These are phyloP conservation scores for Elephantulus edwardii DNA, from an alignment of 2,113 vertebrate species.

Conservation along the genomic window DNA sequence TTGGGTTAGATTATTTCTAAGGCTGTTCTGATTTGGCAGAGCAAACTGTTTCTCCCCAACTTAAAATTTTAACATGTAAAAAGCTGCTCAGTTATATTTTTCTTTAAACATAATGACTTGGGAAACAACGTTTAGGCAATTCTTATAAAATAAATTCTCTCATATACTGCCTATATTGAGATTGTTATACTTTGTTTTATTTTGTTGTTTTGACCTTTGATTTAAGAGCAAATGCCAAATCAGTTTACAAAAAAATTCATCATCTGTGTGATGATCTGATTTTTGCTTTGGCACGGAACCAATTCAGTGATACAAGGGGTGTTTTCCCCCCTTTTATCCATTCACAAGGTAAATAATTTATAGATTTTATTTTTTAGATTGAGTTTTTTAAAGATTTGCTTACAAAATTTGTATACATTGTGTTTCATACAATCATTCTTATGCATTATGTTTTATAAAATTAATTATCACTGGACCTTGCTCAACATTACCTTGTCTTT, in stretches of 20 bases:
- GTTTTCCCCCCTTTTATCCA: too few relatives aligned
- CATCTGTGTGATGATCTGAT: not conserved
- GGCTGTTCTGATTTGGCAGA: not conserved
- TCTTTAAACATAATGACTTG: constrained; percentile 7
- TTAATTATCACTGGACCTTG: too few relatives aligned
- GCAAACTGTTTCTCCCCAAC: not conserved
- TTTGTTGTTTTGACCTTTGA: constrained; percentile 12
- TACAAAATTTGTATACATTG: too few relatives aligned
- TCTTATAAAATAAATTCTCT: not conserved
- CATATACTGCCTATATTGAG: not conserved
- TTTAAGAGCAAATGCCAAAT: not conserved
- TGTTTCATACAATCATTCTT: too few relatives aligned
- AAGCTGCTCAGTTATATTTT: not conserved
- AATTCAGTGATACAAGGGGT: not conserved
- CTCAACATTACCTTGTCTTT: too few relatives aligned
- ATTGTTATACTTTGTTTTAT: not conserved
- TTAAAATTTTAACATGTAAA: constrained; percentile 22
- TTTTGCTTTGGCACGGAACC: not conserved
- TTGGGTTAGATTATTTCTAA: not conserved
- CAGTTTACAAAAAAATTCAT: not conserved
- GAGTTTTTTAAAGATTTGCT: too few relatives aligned
- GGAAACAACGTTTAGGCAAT: not conserved
- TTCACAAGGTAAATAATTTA: not conserved
- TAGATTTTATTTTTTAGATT: too few relatives aligned
- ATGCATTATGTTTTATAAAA: too few relatives aligned